A percentile compares a stretch with the other conserved stretches of the same genome.
Conservation (phyloP, 2,888 invertebrate genomes). For the Leptarthrus brevirostris region DNA sequence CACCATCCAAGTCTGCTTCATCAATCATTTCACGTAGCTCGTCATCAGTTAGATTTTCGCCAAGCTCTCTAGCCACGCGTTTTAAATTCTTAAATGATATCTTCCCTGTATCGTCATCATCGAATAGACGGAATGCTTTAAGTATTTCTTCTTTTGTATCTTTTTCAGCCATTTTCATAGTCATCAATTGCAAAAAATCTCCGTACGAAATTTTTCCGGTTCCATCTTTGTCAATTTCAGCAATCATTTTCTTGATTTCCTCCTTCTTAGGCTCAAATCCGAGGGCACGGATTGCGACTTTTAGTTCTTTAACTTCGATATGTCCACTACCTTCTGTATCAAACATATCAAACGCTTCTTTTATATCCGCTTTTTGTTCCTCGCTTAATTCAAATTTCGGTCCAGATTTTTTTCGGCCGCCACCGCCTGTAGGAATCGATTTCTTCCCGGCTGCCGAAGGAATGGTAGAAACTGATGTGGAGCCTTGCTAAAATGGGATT, state of each 20-base stretch:
- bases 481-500: slow-evolving; percentile 9
- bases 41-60: slow-evolving; percentile 53
- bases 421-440: slow-evolving; percentile 31
- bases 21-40: slow-evolving; percentile 53
- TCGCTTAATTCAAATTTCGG: slow-evolving; percentile 49
- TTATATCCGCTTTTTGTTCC: slow-evolving; percentile 53
- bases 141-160: slow-evolving; percentile 52
- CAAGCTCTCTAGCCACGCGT: slow-evolving; percentile 36
- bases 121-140: slow-evolving; percentile 52
- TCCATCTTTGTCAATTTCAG: slow-evolving; percentile 51
- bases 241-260: slow-evolving; percentile 50
- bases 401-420: no score
- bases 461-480: slow-evolving; percentile 19
- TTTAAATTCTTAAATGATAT: slow-evolving; percentile 50
- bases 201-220: slow-evolving; percentile 54
- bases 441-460: not conserved
- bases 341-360: slow-evolving; percentile 53
- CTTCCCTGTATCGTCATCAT: not conserved
- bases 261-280: slow-evolving; percentile 55
- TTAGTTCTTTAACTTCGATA: slow-evolving; percentile 53
- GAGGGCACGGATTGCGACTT: slow-evolving; percentile 54
- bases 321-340: slow-evolving; percentile 52
- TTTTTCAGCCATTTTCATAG: slow-evolving; percentile 53
- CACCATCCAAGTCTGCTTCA: not conserved
- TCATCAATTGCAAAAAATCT: slow-evolving; percentile 54